phyloP scores from a whole-genome alignment of 2,888 invertebrate genomes.

The Apodemia mormo region DNA sequence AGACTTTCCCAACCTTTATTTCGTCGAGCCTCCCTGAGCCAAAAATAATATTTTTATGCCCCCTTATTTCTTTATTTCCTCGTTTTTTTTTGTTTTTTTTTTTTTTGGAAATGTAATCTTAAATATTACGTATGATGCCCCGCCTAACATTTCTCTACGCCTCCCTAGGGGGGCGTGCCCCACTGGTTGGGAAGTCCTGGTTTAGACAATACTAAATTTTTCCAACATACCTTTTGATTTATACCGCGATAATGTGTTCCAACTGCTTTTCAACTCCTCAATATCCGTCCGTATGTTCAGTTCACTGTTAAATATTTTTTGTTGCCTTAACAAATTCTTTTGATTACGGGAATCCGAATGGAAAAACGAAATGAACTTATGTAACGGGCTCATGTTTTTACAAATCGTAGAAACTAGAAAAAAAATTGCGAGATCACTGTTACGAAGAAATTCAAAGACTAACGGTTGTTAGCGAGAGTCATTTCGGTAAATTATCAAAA shows the following conservation, averaged over 20 bases:
- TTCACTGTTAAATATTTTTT: constrained; percentile 83
- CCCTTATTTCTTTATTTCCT: too few species aligned
- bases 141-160: too few species aligned
- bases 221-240: constrained; percentile 65
- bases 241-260: constrained; percentile 78
- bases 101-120: too few species aligned
- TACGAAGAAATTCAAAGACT: constrained; percentile 9
- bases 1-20: too few species aligned
- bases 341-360: constrained; percentile 78
- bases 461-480: constrained; percentile 28
- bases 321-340: constrained; percentile 59
- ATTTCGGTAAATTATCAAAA: constrained; percentile 25
- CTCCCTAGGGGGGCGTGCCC: too few species aligned
- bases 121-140: too few species aligned
- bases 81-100: too few species aligned
- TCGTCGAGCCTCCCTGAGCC: too few species aligned
- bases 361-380: constrained; percentile 83
- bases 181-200: too few species aligned
- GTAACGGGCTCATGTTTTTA: constrained; percentile 79
- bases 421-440: constrained; percentile 7
- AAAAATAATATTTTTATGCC: too few species aligned
- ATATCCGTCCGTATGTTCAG: constrained; percentile 68
- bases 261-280: constrained; percentile 72
- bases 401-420: neutral
- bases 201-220: neutral